Conservation (phyloP, 2,113 vertebrate genomes). For the Corapipo altera region DNA sequence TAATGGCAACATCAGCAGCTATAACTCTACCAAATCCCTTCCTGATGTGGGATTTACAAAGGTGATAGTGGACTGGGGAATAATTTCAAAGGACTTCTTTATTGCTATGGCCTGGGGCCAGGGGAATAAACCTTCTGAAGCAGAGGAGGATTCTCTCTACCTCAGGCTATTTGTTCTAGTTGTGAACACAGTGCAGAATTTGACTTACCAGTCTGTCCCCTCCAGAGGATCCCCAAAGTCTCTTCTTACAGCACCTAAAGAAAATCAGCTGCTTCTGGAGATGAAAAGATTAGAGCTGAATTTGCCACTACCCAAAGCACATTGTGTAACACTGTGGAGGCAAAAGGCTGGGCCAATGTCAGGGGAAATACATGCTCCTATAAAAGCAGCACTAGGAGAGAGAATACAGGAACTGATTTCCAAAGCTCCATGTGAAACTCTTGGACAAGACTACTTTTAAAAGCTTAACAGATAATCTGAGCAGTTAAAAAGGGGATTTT, state of each 20-base stretch:
- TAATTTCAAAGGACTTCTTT: slow-evolving; percentile 37
- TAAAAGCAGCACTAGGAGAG: neutral
- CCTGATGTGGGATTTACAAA: slow-evolving; percentile 35
- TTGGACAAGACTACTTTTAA: neutral
- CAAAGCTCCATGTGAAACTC: neutral
- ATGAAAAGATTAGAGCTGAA: neutral
- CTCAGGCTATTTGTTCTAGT: neutral
- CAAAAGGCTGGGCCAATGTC: neutral
- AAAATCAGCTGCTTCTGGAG: slow-evolving; percentile 7
- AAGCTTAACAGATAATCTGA: neutral
- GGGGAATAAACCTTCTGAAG: slow-evolving; percentile 9
- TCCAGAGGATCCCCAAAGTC: neutral
- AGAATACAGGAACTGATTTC: neutral
- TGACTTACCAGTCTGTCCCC: neutral
- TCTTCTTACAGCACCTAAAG: neutral
- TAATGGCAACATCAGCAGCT: neutral
- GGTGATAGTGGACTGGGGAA: neutral
- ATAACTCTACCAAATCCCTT: slow-evolving; percentile 20
- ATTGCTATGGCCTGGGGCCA: neutral
- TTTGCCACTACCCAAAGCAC: neutral
- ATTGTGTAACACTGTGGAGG: neutral
- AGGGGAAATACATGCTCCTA: neutral
- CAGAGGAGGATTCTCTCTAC: neutral
- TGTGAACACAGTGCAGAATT: neutral
- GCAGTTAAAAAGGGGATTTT: neutral